Conservation (phyloP, 2,888 invertebrate genomes). For the Spatulosminthurus flaviceps region DNA sequence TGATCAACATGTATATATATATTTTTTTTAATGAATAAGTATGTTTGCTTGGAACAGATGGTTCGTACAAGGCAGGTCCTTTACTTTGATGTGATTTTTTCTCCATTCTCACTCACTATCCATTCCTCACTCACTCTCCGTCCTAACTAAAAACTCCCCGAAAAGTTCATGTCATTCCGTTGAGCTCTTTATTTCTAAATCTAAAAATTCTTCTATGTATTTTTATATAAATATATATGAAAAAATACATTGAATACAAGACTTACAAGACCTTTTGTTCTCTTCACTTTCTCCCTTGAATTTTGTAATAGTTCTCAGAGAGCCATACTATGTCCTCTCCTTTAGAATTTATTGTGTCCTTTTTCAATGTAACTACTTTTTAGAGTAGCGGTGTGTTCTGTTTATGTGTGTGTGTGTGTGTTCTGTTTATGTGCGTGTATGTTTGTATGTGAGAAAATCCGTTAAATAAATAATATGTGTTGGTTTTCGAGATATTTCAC, state of each 20-base stretch:
- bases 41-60: no score
- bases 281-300: neutral
- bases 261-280: neutral
- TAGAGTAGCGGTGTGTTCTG: no score
- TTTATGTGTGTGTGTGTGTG: no score
- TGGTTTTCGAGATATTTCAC: no score
- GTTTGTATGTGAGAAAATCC: no score
- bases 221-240: no score
- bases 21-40: constrained; percentile 54
- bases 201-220: neutral
- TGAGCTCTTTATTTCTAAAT: neutral
- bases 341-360: neutral
- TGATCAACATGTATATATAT: no score
- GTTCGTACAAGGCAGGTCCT: no score
- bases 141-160: no score
- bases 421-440: no score
- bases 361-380: neutral
- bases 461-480: no score
- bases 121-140: neutral
- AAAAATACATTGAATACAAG: neutral
- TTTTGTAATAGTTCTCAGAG: neutral
- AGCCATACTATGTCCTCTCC: neutral
- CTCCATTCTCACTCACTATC: neutral
- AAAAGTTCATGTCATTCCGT: no score
- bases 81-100: neutral